Conservation (phyloP, 2,797 vertebrate species). For the Pteropus rufus region DNA sequence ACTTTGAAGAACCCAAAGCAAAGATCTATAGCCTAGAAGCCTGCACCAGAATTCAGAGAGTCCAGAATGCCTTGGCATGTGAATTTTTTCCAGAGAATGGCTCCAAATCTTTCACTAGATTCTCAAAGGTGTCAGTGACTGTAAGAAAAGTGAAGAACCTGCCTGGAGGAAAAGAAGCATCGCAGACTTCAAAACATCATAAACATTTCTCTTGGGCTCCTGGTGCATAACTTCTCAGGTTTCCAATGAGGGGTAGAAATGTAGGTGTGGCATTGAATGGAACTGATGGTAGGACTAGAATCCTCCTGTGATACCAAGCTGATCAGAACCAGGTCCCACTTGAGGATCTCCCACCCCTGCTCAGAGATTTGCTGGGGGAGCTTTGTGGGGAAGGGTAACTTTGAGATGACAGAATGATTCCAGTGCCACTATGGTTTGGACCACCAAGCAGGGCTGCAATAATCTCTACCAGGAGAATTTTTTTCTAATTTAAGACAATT, state of each 20-base stretch:
- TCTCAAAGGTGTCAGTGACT: background rate
- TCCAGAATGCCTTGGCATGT: background rate
- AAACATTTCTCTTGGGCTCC: background rate
- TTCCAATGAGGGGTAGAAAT: background rate
- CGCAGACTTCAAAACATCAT: background rate
- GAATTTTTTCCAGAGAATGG: background rate
- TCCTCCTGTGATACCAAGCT: background rate
- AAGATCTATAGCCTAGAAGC: background rate
- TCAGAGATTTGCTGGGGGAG: background rate
- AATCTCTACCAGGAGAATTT: constrained; percentile 29
- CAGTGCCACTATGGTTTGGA: background rate
- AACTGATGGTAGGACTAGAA: background rate
- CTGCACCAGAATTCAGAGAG: background rate
- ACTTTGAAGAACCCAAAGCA: background rate
- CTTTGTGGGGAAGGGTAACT: background rate
- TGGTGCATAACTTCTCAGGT: background rate
- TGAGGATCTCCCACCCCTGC: background rate
- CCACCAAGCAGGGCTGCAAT: background rate
- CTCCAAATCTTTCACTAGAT: background rate
- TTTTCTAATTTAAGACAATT: constrained; percentile 59
- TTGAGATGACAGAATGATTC: background rate
- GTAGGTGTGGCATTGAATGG: background rate
- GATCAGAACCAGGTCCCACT: background rate
- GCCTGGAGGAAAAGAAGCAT: background rate
- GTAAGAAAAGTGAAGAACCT: background rate